Evolutionary conservation across 2,797 vertebrate species (phyloP).

Genomic region (Scolopax bukidnonensis): DNA sequence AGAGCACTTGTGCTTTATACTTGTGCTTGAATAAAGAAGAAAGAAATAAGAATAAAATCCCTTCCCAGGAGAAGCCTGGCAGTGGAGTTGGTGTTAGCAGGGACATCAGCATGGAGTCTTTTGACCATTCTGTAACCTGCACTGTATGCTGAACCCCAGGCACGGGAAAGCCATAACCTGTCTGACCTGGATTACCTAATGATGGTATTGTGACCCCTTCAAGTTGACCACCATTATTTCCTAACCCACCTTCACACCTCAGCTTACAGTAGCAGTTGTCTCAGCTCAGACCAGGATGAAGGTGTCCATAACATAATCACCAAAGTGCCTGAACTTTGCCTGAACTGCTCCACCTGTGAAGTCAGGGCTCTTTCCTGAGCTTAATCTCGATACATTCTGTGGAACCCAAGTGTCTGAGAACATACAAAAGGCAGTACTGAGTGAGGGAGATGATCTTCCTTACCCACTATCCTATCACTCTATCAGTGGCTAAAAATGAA

Average conservation of each 20-base stretch:
- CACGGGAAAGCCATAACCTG: not conserved
- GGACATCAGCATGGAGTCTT: not conserved
- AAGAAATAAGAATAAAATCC: not conserved
- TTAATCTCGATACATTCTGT: not conserved
- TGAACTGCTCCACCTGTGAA: not conserved
- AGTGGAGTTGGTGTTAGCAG: not conserved
- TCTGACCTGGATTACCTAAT: not conserved
- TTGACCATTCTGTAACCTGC: not conserved
- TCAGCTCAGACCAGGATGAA: not conserved
- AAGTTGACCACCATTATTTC: not conserved
- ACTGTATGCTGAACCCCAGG: not conserved
- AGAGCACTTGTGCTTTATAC: not conserved
- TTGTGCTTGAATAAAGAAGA: not conserved
- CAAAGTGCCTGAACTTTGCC: not conserved
- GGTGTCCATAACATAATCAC: not conserved
- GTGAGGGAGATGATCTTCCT: not conserved
- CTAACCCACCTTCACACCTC: not conserved
- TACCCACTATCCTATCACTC: not conserved
- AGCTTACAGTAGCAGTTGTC: not conserved
- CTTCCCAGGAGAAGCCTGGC: not conserved
- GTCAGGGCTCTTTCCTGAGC: not conserved
- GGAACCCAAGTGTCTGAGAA: not conserved
- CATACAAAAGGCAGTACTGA: not conserved
- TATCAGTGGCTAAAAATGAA: not conserved
- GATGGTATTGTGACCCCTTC: not conserved